These are phyloP conservation scores for Blera fallax DNA, from an alignment of 2,888 invertebrate genomes.

Conservation along the genomic window DNA sequence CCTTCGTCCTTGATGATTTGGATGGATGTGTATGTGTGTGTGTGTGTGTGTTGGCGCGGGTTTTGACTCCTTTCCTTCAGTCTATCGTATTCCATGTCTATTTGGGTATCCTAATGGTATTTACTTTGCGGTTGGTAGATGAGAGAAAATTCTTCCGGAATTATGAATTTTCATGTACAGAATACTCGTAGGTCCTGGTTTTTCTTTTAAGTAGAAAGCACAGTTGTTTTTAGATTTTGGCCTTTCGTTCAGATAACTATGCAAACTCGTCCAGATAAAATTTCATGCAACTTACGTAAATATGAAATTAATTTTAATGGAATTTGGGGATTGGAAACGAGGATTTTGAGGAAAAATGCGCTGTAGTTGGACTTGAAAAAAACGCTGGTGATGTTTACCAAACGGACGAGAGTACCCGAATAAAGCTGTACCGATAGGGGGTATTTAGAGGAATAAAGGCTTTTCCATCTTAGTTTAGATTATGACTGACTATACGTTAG, in stretches of 20 bases:
- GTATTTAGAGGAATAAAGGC: too few relatives aligned
- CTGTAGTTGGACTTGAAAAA: too few relatives aligned
- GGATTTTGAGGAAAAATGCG: not conserved
- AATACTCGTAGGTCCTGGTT: not conserved
- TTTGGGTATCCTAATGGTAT: slow-evolving; percentile 58
- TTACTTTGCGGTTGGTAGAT: slow-evolving; percentile 39
- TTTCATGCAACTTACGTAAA: not conserved
- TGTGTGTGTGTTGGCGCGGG: not conserved
- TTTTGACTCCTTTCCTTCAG: slow-evolving; percentile 8
- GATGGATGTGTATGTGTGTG: not conserved
- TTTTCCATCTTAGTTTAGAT: too few relatives aligned
- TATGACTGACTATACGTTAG: too few relatives aligned
- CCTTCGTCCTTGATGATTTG: not conserved
- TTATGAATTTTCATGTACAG: slow-evolving; percentile 35
- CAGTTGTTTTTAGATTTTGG: not conserved
- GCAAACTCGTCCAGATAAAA: slow-evolving; percentile 3
- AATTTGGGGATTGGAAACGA: not conserved
- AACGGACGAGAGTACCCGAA: too few relatives aligned
- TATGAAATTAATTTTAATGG: slow-evolving; percentile 22
- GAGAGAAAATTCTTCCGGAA: slow-evolving; percentile 32
- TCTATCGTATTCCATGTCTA: slow-evolving; percentile 29
- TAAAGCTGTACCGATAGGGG: too few relatives aligned
- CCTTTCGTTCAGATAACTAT: slow-evolving; percentile 7
- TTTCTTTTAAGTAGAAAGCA: not conserved
- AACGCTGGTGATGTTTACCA: too few relatives aligned